A percentile compares a stretch with the other conserved stretches of the same genome.
These are phyloP conservation scores for Aproaerema taeniolella DNA, from an alignment of 2,888 invertebrate species.

Conservation along the genomic window DNA sequence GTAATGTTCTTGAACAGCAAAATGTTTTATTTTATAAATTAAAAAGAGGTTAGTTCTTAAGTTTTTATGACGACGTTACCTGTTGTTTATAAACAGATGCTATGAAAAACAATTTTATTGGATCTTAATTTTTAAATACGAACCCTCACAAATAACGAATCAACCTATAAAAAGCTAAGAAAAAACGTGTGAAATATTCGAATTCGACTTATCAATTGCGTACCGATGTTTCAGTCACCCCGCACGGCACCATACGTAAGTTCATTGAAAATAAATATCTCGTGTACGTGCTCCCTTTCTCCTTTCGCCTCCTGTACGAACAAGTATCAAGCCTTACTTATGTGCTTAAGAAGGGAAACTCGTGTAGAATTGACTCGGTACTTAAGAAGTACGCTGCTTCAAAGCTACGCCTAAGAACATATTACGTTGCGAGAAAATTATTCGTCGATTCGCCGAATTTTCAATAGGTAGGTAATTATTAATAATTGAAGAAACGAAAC, in stretches of 20 bases:
- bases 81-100: no score
- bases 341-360: constrained; percentile 2
- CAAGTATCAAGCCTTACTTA: neutral
- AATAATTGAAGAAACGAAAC: neutral
- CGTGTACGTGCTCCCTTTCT: neutral
- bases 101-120: no score
- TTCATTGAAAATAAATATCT: constrained; percentile 7
- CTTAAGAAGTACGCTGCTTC: constrained; percentile 13
- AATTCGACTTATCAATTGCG: constrained; percentile 3
- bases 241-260: neutral
- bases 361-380: constrained; percentile 20
- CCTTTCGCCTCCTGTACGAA: neutral
- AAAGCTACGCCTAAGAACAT: neutral
- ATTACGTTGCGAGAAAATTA: neutral
- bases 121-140: no score
- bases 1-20: no score
- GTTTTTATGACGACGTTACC: no score
- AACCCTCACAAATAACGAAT: no score
- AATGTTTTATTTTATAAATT: no score
- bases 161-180: no score
- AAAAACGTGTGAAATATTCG: constrained; percentile 1
- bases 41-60: no score
- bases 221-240: constrained; percentile 1
- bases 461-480: neutral
- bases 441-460: neutral